Evolutionary conservation across 2,888 invertebrate species (phyloP), one percentile per base, ranked within the genome.

Genomic region (Phortica okadai): DNA sequence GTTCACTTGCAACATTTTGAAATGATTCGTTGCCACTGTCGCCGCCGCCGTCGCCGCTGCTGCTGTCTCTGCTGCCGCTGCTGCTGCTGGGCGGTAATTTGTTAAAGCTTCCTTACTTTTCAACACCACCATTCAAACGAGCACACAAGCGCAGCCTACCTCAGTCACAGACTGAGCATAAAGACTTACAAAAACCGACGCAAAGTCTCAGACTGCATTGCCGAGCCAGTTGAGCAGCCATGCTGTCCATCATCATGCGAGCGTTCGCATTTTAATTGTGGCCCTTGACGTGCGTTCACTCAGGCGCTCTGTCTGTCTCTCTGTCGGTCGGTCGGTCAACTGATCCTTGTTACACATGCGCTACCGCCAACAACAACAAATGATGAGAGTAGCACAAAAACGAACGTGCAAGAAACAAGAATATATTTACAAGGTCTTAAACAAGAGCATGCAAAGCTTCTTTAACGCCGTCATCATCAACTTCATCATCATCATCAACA

Each of bases 101-200:
- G 89, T 89, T 89, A 89, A 89, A 86, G 89, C 90, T 89, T 90
- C 90, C 88, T 89, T 89, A 89, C 90, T 89, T 90, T 89, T 90
- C 89, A 90, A 89, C 89, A 90, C 89, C 70, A 88, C 87, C 75
- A 79, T 33, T 16, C 64, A 50, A 66, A 50, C 64, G 16, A 44
- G 44, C 59, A 3, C 62, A 5, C 2, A 6, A 66, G 41, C 5
- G 6, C 33, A 73, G 56, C 41, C 50, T 25, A 25, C 72, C 14
- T 50, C 73, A 41, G 50, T 73, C 11, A 10, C 7, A 16, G 69
- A 56, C 64, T 54, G n/a, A 8, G n/a, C 58, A 59, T 14, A 14
- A 8, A 21, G 8, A 14, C 50, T 16, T 10, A 59, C 64, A 62
- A 67, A 80, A 73, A 74, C 41, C 62, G 72, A 25, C 42, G 33